A percentile compares a stretch with the other conserved stretches of the same genome.
phyloP scores from a whole-genome alignment of 1,140 invertebrate genomes.

The Whitmania pigra region DNA sequence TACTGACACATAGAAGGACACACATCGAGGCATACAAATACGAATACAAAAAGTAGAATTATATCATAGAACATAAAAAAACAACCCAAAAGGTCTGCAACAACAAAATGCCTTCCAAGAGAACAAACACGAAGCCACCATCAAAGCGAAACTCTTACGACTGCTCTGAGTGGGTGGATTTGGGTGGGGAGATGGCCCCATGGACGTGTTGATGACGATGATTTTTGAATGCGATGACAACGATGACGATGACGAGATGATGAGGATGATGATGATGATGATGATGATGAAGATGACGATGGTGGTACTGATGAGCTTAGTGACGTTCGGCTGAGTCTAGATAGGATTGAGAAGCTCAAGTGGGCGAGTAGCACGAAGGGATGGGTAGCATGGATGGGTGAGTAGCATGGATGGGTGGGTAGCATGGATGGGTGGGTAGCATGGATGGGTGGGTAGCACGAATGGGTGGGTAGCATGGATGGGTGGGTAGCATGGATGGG shows the following conservation, averaged over 20 bases:
- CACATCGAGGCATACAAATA: not conserved
- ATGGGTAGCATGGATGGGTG: not conserved
- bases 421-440: not conserved
- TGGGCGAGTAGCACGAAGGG: no score
- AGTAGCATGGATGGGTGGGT: not conserved
- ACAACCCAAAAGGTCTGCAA: not conserved
- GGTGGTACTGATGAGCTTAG: not conserved
- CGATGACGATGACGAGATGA: not conserved
- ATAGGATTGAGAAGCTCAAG: no score
- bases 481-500: not conserved
- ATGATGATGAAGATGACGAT: not conserved
- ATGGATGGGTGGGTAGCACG: not conserved
- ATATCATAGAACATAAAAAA: not conserved
- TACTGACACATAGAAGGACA: not conserved
- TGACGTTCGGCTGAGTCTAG: no score
- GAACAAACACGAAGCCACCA: no score
- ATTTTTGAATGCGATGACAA: not conserved
- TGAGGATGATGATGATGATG: conserved; percentile 8
- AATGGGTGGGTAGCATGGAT: not conserved
- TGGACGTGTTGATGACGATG: not conserved
- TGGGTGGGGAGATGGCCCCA: no score
- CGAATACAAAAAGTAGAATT: not conserved
- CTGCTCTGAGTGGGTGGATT: no score
- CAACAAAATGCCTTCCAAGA: no score
- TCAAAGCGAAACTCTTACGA: no score